Percentiles rank a stretch among this genome's conserved stretches.
Evolutionary conservation across 2,113 vertebrate genomes (phyloP).

Genomic region (Myanophis thanlyinensis): DNA sequence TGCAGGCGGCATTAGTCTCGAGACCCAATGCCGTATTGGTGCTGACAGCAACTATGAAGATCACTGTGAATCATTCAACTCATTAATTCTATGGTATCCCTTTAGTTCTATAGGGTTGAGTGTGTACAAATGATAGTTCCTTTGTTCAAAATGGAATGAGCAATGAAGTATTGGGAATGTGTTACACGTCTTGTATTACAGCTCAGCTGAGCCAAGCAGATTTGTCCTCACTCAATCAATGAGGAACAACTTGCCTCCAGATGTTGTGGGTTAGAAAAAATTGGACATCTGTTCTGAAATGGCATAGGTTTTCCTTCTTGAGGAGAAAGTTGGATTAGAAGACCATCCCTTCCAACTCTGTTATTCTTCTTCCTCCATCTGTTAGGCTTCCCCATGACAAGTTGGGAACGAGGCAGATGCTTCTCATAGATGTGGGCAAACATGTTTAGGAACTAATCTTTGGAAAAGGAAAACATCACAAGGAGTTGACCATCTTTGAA

Average conservation of each 20-base stretch:
- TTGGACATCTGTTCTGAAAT: not conserved
- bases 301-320: not conserved
- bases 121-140: not conserved
- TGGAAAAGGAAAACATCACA: not conserved
- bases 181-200: not conserved
- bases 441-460: not conserved
- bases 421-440: not conserved
- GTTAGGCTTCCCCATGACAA: not conserved
- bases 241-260: not conserved
- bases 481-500: not conserved
- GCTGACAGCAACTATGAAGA: not conserved
- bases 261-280: not conserved
- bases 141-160: not conserved
- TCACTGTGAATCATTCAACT: not conserved
- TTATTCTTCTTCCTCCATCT: not conserved
- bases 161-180: not conserved
- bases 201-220: not conserved
- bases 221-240: not conserved
- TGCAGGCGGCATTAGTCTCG: not conserved
- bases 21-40: not conserved
- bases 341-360: not conserved
- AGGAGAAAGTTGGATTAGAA: not conserved
- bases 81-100: not conserved
- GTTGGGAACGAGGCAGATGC: not conserved
- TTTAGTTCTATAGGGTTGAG: not conserved